These are phyloP conservation scores for Zeuzera pyrina DNA, from an alignment of 2,888 invertebrate species.

Conservation along the genomic window DNA sequence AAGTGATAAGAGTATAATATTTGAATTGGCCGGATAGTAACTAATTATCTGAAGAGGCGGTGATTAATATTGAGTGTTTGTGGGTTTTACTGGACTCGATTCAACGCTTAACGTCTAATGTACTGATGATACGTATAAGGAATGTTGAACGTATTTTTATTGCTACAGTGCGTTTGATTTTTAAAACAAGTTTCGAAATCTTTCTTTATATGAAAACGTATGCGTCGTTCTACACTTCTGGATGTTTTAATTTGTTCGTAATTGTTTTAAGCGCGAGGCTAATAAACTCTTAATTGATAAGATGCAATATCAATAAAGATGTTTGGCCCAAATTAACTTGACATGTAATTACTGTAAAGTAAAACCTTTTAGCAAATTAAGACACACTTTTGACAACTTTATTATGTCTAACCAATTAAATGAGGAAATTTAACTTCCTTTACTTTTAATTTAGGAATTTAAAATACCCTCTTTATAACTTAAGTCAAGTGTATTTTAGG, in stretches of 20 bases:
- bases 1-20: no score
- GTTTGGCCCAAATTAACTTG: slow-evolving; percentile 1
- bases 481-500: no score
- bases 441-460: not conserved
- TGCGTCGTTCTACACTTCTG: not conserved
- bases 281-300: slow-evolving; percentile 5
- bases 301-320: slow-evolving; percentile 4
- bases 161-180: slow-evolving; percentile 23
- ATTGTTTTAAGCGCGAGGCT: not conserved
- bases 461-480: no score
- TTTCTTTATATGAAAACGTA: slow-evolving; percentile 6
- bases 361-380: slow-evolving; percentile 7
- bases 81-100: slow-evolving; percentile 7
- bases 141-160: slow-evolving; percentile 41
- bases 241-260: not conserved
- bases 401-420: slow-evolving; percentile 1
- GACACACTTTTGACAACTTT: slow-evolving; percentile 4
- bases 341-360: not conserved
- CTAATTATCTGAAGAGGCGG: slow-evolving; percentile 26
- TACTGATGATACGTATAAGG: slow-evolving; percentile 30
- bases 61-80: slow-evolving; percentile 30
- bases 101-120: slow-evolving; percentile 19
- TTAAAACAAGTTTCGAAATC: slow-evolving; percentile 19
- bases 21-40: slow-evolving; percentile 19
- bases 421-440: slow-evolving; percentile 2